These are phyloP conservation scores for Ophthalmolycus amberensis DNA, from an alignment of 2,113 vertebrate genomes.

Conservation along the genomic window DNA sequence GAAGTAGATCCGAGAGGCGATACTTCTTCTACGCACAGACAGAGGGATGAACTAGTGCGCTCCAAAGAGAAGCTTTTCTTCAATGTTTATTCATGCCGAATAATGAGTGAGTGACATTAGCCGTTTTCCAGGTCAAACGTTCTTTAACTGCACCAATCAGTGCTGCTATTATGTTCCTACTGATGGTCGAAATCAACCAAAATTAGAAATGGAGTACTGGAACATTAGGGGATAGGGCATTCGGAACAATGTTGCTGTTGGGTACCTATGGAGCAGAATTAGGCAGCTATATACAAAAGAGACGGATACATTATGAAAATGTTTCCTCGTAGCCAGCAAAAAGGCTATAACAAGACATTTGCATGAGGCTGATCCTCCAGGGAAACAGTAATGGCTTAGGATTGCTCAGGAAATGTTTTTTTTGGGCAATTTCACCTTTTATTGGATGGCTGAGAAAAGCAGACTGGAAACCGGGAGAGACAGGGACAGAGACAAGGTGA, in stretches of 20 bases:
- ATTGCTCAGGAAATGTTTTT: neutral
- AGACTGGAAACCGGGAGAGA: neutral
- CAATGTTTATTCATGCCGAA: slow-evolving; percentile 45
- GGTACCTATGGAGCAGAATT: neutral
- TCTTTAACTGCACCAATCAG: slow-evolving; percentile 10
- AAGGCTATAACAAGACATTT: neutral
- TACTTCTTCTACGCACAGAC: slow-evolving; percentile 18
- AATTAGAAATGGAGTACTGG: neutral
- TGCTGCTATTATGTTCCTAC: neutral
- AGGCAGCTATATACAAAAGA: neutral
- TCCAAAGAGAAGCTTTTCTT: slow-evolving; percentile 30
- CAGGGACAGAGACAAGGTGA: neutral
- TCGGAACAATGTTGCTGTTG: neutral
- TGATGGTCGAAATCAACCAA: neutral
- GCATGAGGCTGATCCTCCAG: neutral
- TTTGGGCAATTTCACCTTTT: neutral
- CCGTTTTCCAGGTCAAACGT: slow-evolving; percentile 47
- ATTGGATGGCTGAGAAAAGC: neutral
- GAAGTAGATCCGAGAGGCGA: slow-evolving; percentile 9
- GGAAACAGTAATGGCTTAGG: neutral
- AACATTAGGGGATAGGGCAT: neutral
- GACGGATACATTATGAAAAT: neutral
- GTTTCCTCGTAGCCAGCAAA: neutral
- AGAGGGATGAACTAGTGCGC: slow-evolving; percentile 16
- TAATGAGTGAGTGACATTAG: slow-evolving; percentile 17